Evolutionary conservation across 2,888 invertebrate genomes (phyloP).

Genomic region (Sepioteuthis lessoniana): DNA sequence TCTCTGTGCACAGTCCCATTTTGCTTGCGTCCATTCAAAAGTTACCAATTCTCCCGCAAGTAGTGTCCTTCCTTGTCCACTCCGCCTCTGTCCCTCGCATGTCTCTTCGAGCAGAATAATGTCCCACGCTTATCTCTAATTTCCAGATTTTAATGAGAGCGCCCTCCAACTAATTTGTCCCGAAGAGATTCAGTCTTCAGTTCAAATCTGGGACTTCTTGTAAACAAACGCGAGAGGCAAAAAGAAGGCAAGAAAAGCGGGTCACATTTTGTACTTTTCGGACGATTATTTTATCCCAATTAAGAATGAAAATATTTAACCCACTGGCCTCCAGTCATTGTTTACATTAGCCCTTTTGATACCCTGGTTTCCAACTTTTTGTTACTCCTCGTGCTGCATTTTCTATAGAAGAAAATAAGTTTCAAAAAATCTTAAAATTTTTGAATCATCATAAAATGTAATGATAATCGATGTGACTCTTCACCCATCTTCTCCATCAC

Average conservation of each 20-base stretch:
- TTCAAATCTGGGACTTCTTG: not conserved
- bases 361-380: too few relatives aligned
- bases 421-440: too few relatives aligned
- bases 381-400: too few relatives aligned
- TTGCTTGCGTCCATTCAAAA: not conserved
- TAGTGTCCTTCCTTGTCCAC: not conserved
- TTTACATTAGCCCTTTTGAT: not conserved
- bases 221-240: not conserved
- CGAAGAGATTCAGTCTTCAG: not conserved
- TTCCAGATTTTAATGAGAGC: conserved; percentile 10
- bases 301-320: not conserved
- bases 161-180: not conserved
- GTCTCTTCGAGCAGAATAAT: not conserved
- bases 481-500: too few relatives aligned
- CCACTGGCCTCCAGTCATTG: not conserved
- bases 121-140: not conserved
- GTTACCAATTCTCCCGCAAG: not conserved
- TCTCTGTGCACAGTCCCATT: not conserved
- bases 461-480: too few relatives aligned
- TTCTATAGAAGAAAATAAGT: too few relatives aligned
- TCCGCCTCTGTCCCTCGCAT: not conserved
- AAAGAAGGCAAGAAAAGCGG: not conserved
- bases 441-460: too few relatives aligned
- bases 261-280: not conserved
- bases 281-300: not conserved